Percentiles rank a stretch among this genome's conserved stretches.
Evolutionary conservation across 1,140 invertebrate genomes (phyloP).

Genomic region (Drosophila baimaii): DNA sequence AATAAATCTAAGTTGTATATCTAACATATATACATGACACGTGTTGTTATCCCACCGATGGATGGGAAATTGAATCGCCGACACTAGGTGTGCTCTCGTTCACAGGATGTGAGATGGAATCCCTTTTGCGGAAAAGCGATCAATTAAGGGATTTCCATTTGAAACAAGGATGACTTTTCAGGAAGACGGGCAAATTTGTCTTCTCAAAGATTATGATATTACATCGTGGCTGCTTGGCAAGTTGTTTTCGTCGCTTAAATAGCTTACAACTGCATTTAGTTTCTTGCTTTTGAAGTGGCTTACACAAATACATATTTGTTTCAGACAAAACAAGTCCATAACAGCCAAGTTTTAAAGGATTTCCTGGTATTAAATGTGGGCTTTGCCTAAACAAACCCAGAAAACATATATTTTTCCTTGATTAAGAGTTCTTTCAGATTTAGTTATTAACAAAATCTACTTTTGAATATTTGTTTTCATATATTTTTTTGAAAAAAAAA

Average conservation of each 20-base stretch:
- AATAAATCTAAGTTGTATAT: slow-evolving; percentile 66
- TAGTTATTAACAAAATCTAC: neutral
- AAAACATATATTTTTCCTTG: too few relatives aligned
- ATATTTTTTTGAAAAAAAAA: neutral
- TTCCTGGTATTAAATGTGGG: neutral
- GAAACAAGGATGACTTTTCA: too few relatives aligned
- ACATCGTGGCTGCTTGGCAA: too few relatives aligned
- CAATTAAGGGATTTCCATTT: too few relatives aligned
- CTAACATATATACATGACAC: slow-evolving; percentile 21
- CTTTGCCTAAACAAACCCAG: neutral
- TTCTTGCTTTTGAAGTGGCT: neutral
- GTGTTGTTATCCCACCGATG: slow-evolving; percentile 42
- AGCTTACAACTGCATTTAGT: neutral
- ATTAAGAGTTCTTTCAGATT: neutral
- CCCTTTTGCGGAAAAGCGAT: too few relatives aligned
- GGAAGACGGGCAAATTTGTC: neutral
- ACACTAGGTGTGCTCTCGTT: neutral
- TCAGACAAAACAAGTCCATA: neutral
- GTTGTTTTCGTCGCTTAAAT: neutral
- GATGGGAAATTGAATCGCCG: neutral
- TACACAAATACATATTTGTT: neutral
- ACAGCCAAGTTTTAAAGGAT: too few relatives aligned
- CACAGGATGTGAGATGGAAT: neutral
- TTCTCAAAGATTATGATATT: neutral
- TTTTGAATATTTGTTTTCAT: neutral